Percentiles rank a stretch among this genome's conserved stretches.
Conservation (phyloP, 2,113 vertebrate genomes). For the Mesitornis unicolor region DNA sequence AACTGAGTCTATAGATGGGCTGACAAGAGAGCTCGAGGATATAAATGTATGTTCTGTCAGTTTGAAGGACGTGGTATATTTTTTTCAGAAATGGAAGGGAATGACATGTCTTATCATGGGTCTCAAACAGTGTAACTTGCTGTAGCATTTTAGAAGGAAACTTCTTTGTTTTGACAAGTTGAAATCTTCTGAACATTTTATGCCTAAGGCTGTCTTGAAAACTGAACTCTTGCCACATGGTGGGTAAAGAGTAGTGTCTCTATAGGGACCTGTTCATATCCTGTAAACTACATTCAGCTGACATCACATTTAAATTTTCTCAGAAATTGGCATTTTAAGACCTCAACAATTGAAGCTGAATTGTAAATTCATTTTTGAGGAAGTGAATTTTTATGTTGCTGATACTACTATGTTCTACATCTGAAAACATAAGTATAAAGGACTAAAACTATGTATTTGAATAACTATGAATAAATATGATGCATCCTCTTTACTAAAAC, state of each 20-base stretch:
- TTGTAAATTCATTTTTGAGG: not conserved
- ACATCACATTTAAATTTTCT: constrained; percentile 18
- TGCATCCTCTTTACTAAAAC: not conserved
- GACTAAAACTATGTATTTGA: not conserved
- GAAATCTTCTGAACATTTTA: constrained; percentile 41
- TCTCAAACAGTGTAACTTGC: not conserved
- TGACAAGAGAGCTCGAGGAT: constrained; percentile 84
- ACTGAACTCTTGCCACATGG: not conserved
- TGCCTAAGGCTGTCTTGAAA: constrained; percentile 31
- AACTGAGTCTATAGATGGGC: constrained; percentile 76
- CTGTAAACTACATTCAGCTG: constrained; percentile 4
- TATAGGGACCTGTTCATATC: constrained; percentile 9
- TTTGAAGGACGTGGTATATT: not conserved
- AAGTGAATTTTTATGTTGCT: not conserved
- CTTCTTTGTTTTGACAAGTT: constrained; percentile 34
- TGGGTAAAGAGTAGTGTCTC: constrained; percentile 11
- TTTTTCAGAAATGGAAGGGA: not conserved
- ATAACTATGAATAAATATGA: not conserved
- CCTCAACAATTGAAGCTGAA: not conserved
- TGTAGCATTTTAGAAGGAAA: not conserved
- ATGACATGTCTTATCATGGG: not conserved
- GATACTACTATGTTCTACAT: not conserved
- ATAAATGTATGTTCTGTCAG: constrained; percentile 79
- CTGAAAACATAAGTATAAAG: not conserved
- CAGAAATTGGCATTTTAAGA: not conserved